Evolutionary conservation across 2,888 invertebrate species (phyloP), one percentile per base, ranked within the genome.

Genomic region (Gastrophysa polygoni): DNA sequence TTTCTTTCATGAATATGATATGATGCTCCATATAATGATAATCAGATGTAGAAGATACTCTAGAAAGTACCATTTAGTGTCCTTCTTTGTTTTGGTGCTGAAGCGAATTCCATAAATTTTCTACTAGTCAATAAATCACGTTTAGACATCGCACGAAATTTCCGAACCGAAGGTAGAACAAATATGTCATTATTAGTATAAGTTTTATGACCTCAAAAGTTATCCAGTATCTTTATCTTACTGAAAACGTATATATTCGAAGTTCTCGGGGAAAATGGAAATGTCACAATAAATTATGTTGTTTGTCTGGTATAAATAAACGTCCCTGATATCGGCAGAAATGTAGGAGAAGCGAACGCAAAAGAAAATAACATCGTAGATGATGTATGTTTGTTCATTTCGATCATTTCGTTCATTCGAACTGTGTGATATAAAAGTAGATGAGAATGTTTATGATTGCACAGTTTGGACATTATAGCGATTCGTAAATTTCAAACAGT

Each of bases 251-350:
- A 69, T 69, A 63, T 63, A 57, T 64, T 61, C 59, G 67, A 67
- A 70, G 71, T 73, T 68, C 67, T 68, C 64, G 65, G 68, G 68
- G 69, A 71, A 73, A 74, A 74, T 73, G 73, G 73, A 73, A 74
- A 74, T 67, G 75, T 73, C 74, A 74, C 71, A 63, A 73, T 75
- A 74, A 73, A 74, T 75, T 72, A 72, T 69, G 71, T 72, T 71
- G 75, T 74, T 74, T 75, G 75, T 75, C 70, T 65, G 59, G 60
- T 63, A 59, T 44, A 34, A 64, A 50, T 64, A 61, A 62, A 54
- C 56, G 59, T 57, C 57, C 60, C 67, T 62, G 66, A 69, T 69
- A 63, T 67, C 66, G 61, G 69, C 69, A 69, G 58, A 69, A 59
- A 63, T 61, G 64, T 63, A 63, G 4, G 24, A 24, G 7, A 24